Evolutionary conservation across 2,797 vertebrate species (phyloP), one percentile per base, ranked within the genome.

Genomic region (Myripristis jacobus): DNA sequence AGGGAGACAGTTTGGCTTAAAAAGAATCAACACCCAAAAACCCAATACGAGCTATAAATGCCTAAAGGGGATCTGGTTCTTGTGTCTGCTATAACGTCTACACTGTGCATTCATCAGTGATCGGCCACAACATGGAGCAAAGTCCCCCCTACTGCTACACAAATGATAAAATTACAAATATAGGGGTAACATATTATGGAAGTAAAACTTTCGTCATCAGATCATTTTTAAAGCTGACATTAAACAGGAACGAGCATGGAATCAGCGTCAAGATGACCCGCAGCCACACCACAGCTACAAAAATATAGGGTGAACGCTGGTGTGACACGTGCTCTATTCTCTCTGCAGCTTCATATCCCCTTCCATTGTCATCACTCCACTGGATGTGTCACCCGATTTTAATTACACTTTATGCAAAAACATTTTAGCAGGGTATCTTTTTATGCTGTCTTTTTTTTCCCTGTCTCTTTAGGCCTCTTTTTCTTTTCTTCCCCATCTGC

Each of bases 351-450:
- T 71, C 78, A 69, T 73, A 46, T 83, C 77, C 48, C 21, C 72
- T 77, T 75, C 68, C 67, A 64, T 76, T 88, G 72, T 88, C 87
- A 92, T 93, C 89, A 91, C 89, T 92, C 87, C 63, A 52, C 84
- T 82, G 85, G 88, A 90, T 91, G 87, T 50, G 60, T 86, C 88
- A 89, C 85, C 88, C 93, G 90, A 86, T 91, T 89, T 92, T 95
- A 96, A 96, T 96, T 95, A 95, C 82, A 93, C 92, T 86, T 75
- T 86, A 90, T 91, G 81, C 77, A 91, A 93, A n/a, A 93, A 89
- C 87, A 87, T 68, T 83, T 66, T 72, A 91, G 84, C 72, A 72
- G 73, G 88, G 82, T 55, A 56, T 81, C 51, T 58, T 73, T 64
- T 72, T 77, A 31, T 29, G 58, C 69, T 38, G 13, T 73, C 64